Conservation (phyloP, 2,113 vertebrate species). For the Serinus canaria region DNA sequence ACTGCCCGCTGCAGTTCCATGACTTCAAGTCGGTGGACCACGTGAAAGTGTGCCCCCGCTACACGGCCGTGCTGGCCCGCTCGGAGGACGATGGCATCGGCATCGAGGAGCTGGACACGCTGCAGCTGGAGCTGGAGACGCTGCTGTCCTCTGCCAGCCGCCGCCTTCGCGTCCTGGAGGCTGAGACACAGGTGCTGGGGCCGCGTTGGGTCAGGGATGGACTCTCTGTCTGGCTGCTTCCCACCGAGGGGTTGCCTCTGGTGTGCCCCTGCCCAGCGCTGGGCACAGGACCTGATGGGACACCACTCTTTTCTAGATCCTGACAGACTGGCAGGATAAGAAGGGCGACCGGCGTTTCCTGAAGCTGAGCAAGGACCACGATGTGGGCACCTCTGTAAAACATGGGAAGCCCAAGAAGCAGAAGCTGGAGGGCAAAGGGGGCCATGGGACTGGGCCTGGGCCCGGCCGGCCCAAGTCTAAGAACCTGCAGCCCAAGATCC, state of each 20-base stretch:
- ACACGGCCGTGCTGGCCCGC: constrained; percentile 92
- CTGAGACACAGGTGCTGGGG: constrained; percentile 90
- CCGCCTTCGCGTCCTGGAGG: constrained; percentile 90
- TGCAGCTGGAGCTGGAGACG: constrained; percentile 97
- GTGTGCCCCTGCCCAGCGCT: fast-evolving
- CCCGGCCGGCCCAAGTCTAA: constrained; percentile 95
- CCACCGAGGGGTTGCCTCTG: not conserved
- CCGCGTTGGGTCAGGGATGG: not conserved
- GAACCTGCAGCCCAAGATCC: constrained; percentile 93
- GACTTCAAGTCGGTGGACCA: constrained; percentile 99
- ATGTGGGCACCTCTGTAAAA: constrained; percentile 86
- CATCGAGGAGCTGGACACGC: constrained; percentile 95
- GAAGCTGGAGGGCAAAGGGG: constrained; percentile 91
- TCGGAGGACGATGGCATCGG: constrained; percentile 97
- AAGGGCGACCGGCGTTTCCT: constrained; percentile 94
- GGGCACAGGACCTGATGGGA: fast-evolving
- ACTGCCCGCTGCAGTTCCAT: constrained; percentile 96
- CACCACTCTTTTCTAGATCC: constrained; percentile 79
- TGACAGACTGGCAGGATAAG: constrained; percentile 99
- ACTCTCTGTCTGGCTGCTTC: not conserved
- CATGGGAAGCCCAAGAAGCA: constrained; percentile 96
- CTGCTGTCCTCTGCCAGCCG: constrained; percentile 93
- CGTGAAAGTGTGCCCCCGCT: constrained; percentile 92
- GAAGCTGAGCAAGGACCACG: constrained; percentile 91
- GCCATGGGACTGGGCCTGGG: constrained; percentile 88